Conservation (phyloP, 2,888 invertebrate genomes). For the Argyresthia goedartella region DNA sequence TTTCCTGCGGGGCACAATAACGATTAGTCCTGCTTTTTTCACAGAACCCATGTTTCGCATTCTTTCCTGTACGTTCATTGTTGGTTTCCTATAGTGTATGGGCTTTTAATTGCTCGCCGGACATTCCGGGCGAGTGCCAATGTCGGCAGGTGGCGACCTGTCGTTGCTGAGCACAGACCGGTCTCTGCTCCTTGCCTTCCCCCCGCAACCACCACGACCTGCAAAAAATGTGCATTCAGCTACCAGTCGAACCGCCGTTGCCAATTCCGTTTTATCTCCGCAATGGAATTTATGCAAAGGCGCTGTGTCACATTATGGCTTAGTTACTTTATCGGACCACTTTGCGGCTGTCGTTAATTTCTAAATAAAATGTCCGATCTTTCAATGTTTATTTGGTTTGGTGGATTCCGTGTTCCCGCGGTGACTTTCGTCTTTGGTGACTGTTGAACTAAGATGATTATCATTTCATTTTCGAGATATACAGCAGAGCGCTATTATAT, state of each 20-base stretch:
- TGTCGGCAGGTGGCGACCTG: conserved; percentile 54
- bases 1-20: too few relatives aligned
- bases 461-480: not conserved
- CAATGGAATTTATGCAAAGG: conserved; percentile 21
- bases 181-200: conserved; percentile 12
- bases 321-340: conserved; percentile 32
- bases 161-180: conserved; percentile 19
- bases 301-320: conserved; percentile 29
- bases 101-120: conserved; percentile 39
- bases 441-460: not conserved
- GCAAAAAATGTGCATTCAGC: conserved; percentile 22
- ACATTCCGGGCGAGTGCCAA: conserved; percentile 29
- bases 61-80: conserved; percentile 30
- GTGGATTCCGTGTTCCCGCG: not conserved
- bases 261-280: conserved; percentile 6
- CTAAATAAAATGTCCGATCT: conserved; percentile 1
- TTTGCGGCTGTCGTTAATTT: conserved; percentile 11
- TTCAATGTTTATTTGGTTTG: not conserved
- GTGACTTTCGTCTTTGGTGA: not conserved
- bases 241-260: conserved; percentile 6
- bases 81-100: conserved; percentile 16
- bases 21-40: not conserved
- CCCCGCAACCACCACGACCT: conserved; percentile 5
- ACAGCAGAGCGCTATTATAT: not conserved
- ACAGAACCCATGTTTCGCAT: conserved; percentile 9